A percentile compares a stretch with the other conserved stretches of the same genome.
Conservation (phyloP, 2,888 invertebrate species). For the Trachelus tabidus region DNA sequence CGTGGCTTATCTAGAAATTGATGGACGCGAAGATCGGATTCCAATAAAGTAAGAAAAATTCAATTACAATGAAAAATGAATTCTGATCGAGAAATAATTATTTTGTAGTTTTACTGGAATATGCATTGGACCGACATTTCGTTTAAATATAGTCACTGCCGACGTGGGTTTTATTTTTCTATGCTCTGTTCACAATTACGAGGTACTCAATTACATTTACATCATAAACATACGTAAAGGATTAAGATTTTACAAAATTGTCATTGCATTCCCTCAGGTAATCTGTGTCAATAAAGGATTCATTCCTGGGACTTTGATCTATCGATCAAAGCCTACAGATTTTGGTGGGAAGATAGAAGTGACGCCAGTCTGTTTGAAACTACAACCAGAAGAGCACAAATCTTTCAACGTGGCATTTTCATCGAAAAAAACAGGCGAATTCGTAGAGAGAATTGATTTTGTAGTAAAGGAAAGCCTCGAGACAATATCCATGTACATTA, state of each 20-base stretch:
- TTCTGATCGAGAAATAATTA: neutral
- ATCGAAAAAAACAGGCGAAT: conserved; percentile 72
- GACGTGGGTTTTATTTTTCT: conserved; percentile 72
- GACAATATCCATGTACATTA: conserved; percentile 69
- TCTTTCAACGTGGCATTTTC: conserved; percentile 70
- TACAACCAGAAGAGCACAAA: conserved; percentile 69
- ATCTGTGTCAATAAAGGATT: conserved; percentile 66
- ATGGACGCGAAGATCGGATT: conserved; percentile 69
- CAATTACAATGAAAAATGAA: no score
- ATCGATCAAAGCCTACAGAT: conserved; percentile 65
- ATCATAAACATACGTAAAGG: neutral
- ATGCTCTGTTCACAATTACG: conserved; percentile 71
- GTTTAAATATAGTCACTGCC: conserved; percentile 70
- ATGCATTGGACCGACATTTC: conserved; percentile 71
- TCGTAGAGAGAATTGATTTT: conserved; percentile 73
- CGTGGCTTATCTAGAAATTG: conserved; percentile 72
- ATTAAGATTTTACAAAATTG: neutral
- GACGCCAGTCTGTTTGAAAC: conserved; percentile 65
- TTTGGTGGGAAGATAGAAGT: conserved; percentile 72
- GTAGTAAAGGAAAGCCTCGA: conserved; percentile 71
- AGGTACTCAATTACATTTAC: conserved; percentile 60
- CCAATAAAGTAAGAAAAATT: conserved; percentile 59
- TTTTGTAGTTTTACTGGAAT: conserved; percentile 65
- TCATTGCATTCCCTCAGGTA: conserved; percentile 35
- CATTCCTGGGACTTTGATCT: conserved; percentile 71